phyloP scores from a whole-genome alignment of 2,888 invertebrate genomes.

The Hedya salicella region DNA sequence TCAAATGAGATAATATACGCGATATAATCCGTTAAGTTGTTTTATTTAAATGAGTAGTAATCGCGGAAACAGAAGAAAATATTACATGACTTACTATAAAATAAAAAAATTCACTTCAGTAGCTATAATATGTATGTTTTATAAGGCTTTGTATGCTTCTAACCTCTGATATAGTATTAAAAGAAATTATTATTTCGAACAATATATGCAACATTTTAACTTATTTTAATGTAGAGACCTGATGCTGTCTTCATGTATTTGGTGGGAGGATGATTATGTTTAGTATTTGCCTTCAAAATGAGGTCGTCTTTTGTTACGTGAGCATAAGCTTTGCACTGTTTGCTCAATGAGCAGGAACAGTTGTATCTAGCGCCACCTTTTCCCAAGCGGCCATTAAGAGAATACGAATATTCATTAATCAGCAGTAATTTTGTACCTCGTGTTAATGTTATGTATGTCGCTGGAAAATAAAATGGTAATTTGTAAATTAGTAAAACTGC shows the following conservation, averaged over 20 bases:
- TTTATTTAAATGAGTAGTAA: too few relatives aligned
- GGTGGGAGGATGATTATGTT: slow-evolving; percentile 1
- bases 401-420: slow-evolving; percentile 51
- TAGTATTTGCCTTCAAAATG: slow-evolving; percentile 29
- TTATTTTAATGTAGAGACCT: slow-evolving; percentile 10
- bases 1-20: too few relatives aligned
- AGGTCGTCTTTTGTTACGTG: slow-evolving; percentile 46
- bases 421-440: slow-evolving; percentile 48
- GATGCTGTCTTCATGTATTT: background rate
- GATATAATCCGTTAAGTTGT: too few relatives aligned
- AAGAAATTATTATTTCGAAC: background rate
- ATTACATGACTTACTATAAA: too few relatives aligned
- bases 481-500: background rate
- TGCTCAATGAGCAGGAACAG: slow-evolving; percentile 52
- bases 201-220: background rate
- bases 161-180: too few relatives aligned
- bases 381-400: slow-evolving; percentile 43
- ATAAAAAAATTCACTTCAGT: too few relatives aligned
- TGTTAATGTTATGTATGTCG: slow-evolving; percentile 44
- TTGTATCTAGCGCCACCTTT: slow-evolving; percentile 52
- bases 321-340: slow-evolving; percentile 50
- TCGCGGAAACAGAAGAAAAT: too few relatives aligned
- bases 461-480: slow-evolving; percentile 42
- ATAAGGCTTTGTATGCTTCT: too few relatives aligned
- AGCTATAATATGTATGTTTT: too few relatives aligned